Base-by-base conservation (phyloP, 2,888 invertebrate genomes). In the Apodemia hepburni region DNA sequence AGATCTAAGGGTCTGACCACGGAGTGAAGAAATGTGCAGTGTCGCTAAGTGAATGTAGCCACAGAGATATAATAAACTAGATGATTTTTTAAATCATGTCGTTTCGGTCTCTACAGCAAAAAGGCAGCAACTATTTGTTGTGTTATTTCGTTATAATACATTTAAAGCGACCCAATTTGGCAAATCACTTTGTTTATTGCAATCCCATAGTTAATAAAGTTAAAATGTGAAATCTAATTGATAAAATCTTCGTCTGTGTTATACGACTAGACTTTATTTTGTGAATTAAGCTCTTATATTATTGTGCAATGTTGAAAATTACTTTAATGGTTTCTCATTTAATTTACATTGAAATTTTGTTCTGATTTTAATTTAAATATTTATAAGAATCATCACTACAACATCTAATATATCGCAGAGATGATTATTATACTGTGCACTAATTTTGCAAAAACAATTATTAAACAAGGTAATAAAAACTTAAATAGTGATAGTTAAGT, bases 1-100 rank as follows among this genome's bases (percentile, higher is more conserved):
- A 89, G 78, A 68, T 76, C 85, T 87, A 87, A 73, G 75, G 82
- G 79, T 27, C 45, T 8, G 22, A 27, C 58, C 33, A 61, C 47
- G 45, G 45, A 47, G 18, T 45, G 17, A 33, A 49, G 35, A 49
- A 33, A 35, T 15, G 49, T 57, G 12, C 27, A 15, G 12, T 15
- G 27, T 11, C 12, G 22, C 1, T 29, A 27, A 27, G 51, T 18
- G 51, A 47, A 51, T 12, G 22, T 17, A 9, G 12, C 42, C 17
- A 17, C 7, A 5, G 45, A 8, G 7, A 8, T 17, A 47, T 7
- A 47, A 47, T 47, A 47, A 47, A 47, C 45, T 17, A 47, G 17
- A 8, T 2, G 17, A 47, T 45, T 47, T 42, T 6, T 47, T 47
- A 17, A 8, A 47, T 47, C 17, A 8, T 47, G 8, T 17, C 17